A percentile compares a stretch with the other conserved stretches of the same genome.
phyloP scores from a whole-genome alignment of 2,113 vertebrate species.

The Nothocercus julius region DNA sequence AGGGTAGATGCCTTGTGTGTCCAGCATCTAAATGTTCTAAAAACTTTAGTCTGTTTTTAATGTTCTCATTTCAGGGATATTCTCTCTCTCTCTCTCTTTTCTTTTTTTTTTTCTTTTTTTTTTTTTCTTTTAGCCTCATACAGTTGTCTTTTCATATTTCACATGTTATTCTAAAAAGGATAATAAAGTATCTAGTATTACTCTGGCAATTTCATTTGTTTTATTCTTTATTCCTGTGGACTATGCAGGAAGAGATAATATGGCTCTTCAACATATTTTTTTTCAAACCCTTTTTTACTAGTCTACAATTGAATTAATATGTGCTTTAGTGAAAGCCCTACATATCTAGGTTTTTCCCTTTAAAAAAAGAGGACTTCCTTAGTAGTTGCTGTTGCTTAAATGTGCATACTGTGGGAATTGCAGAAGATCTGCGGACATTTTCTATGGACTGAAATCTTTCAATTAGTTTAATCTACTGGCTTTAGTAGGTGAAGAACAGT shows the following conservation, averaged over 20 bases:
- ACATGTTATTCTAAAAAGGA: background rate
- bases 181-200: background rate
- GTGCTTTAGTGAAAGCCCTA: background rate
- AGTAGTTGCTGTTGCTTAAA: background rate
- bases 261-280: background rate
- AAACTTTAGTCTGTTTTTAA: background rate
- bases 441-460: background rate
- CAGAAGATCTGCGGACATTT: background rate
- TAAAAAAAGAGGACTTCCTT: background rate
- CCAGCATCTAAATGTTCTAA: background rate
- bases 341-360: background rate
- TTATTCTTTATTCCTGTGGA: background rate
- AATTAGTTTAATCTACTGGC: background rate
- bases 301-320: background rate
- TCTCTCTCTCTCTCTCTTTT: background rate
- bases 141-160: background rate
- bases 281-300: background rate
- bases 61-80: background rate
- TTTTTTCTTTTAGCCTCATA: background rate
- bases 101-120: too few relatives aligned
- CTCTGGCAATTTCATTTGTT: background rate
- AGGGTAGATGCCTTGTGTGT: background rate
- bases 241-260: background rate
- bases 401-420: background rate
- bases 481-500: background rate